Base-by-base conservation (phyloP, 2,888 invertebrate genomes). In the Parasteatoda lunata region DNA sequence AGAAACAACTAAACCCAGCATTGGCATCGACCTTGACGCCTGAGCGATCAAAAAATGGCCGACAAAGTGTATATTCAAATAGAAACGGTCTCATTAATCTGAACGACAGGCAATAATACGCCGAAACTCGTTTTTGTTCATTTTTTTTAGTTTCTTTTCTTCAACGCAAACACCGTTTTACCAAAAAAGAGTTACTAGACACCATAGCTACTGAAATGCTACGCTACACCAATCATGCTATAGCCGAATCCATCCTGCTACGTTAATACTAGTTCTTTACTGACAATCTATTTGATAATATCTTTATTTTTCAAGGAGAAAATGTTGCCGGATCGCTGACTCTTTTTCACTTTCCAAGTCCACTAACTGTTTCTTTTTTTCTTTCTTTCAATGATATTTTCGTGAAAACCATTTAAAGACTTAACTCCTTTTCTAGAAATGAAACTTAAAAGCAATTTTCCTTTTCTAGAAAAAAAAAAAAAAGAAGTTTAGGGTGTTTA, bases 31-130 rank as follows among this genome's bases (percentile, higher is more conserved):
- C 82, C 82, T 82, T 82, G 82, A 82, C 68, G 68, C 47, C 80
- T 73, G 73, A 65, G 6, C 68, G 82, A 76, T 82, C 76, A 79
- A 79, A 79, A 54, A 59, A 79, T 79, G 79, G 79, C 79, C 71
- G 79, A 65, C 79, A 82, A 54, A 48, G n/a, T 73, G 45, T 15
- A 76, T 82, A 69, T 51, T 13, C 59, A 48, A 78, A 52, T 78
- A 52, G 78, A 70, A 78, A 78, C 70, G 78, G 70, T 78, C 78
- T 47, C 78, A 59, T 76, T 66, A 76, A 75, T 75, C 68, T 82
- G 69, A 52, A 47, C 15, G 48, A 71, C 59, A 15, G 54, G 47
- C 15, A 15, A n/a, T 71, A 15, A 54, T 45, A n/a, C 72, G 49
- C 30, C n/a, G 4, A 75, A 59, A 15, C 54, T 48, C 47, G 30